A percentile compares a stretch with the other conserved stretches of the same genome.
Evolutionary conservation across 2,113 vertebrate genomes (phyloP).

Genomic region (Accipiter cooperii): DNA sequence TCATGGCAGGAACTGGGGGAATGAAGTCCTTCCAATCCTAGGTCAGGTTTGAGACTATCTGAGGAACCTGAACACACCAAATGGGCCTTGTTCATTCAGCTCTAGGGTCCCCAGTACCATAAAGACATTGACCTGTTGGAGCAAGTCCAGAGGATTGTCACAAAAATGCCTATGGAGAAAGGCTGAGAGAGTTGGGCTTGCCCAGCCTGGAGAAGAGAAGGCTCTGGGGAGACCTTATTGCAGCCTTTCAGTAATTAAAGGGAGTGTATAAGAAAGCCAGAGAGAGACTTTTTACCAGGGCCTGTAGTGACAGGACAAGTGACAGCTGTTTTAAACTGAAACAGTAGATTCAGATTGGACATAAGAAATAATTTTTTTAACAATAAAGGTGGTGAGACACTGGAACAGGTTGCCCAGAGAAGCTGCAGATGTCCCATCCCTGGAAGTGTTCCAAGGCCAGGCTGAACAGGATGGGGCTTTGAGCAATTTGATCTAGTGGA

Average conservation of each 20-base stretch:
- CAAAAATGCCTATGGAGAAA: background rate
- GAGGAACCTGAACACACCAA: background rate
- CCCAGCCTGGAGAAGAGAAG: background rate
- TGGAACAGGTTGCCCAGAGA: background rate
- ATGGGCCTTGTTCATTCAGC: too few species aligned
- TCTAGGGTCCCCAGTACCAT: too few species aligned
- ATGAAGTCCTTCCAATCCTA: background rate
- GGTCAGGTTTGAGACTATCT: background rate
- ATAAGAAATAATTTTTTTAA: background rate
- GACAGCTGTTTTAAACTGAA: background rate
- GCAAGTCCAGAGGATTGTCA: too few species aligned
- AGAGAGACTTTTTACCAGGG: background rate
- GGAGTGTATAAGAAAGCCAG: background rate
- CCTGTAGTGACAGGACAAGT: background rate
- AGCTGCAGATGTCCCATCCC: too few species aligned
- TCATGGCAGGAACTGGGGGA: background rate
- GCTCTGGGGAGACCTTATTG: background rate
- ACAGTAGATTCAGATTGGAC: background rate
- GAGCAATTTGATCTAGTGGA: background rate
- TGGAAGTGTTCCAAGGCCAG: background rate
- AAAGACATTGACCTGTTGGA: too few species aligned
- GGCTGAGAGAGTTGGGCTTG: background rate
- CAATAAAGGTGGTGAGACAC: background rate
- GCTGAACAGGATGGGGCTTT: background rate
- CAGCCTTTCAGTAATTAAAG: background rate